A percentile compares a stretch with the other conserved stretches of the same genome.
phyloP scores from a whole-genome alignment of 2,797 vertebrate species.

The Sarcoramphus papa region DNA sequence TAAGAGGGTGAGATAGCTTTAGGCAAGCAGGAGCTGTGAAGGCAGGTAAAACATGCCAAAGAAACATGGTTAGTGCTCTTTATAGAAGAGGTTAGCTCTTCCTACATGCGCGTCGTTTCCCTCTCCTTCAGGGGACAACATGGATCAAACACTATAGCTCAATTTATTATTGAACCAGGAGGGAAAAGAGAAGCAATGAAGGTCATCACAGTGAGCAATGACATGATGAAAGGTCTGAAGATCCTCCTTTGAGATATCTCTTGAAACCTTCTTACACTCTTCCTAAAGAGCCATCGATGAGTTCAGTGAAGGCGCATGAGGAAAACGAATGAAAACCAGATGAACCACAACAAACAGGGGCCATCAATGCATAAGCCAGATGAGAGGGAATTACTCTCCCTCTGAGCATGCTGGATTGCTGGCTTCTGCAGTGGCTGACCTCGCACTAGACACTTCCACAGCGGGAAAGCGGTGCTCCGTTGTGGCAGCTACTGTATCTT shows the following conservation, averaged over 20 bases:
- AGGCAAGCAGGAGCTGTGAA: neutral
- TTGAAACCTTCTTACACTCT: neutral
- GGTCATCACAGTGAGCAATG: neutral
- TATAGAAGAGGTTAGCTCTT: neutral
- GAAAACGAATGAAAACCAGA: neutral
- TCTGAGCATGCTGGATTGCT: neutral
- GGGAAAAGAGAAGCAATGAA: neutral
- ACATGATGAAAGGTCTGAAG: neutral
- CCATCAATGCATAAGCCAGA: neutral
- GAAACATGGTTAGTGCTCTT: neutral
- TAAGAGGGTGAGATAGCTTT: neutral
- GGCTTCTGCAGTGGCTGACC: neutral
- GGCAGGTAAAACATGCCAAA: neutral
- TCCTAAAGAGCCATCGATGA: neutral
- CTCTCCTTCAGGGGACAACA: neutral
- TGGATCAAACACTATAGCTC: neutral
- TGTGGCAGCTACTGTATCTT: neutral
- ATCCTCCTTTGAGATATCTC: neutral
- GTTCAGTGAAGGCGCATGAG: neutral
- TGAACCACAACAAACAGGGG: neutral
- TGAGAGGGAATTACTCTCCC: neutral
- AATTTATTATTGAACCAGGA: neutral
- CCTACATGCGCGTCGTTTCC: neutral
- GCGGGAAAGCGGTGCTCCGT: rapidly evolving
- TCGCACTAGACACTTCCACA: neutral